These are phyloP conservation scores for Iphiclides podalirius DNA, from an alignment of 2,888 invertebrate genomes.

Conservation along the genomic window DNA sequence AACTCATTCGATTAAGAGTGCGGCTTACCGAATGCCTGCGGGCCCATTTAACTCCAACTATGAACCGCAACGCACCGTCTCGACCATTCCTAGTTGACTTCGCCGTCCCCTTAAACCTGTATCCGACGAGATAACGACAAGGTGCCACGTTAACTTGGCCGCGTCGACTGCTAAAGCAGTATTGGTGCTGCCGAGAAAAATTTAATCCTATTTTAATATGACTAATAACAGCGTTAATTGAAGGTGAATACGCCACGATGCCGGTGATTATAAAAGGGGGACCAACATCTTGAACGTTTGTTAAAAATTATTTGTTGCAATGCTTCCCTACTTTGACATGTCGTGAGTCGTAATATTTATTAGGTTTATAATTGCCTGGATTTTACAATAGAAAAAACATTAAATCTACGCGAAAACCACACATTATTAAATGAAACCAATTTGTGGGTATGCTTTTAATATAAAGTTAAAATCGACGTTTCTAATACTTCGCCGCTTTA, in stretches of 20 bases:
- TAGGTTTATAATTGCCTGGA: too few species aligned
- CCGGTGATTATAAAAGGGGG: conserved; percentile 3
- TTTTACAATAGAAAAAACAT: too few species aligned
- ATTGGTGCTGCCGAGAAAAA: conserved; percentile 55
- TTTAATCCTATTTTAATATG: conserved; percentile 71
- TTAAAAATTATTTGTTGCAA: neutral
- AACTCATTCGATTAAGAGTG: conserved; percentile 71
- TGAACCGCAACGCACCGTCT: conserved; percentile 24
- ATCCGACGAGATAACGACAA: conserved; percentile 4
- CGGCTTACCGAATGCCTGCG: conserved; percentile 55
- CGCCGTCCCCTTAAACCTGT: neutral
- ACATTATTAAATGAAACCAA: too few species aligned
- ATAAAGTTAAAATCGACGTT: too few species aligned
- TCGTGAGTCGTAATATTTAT: too few species aligned
- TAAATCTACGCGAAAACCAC: too few species aligned
- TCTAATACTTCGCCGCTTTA: too few species aligned
- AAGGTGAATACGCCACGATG: conserved; percentile 35
- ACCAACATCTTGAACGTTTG: neutral
- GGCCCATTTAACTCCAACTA: conserved; percentile 53
- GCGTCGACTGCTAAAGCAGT: conserved; percentile 37
- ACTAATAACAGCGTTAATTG: conserved; percentile 65
- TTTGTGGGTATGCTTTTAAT: too few species aligned
- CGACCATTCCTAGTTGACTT: conserved; percentile 35
- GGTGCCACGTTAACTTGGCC: too few species aligned
- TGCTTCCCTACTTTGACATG: too few species aligned